Percentiles rank a stretch among this genome's conserved stretches.
These are phyloP conservation scores for Coenonympha arcania DNA, from an alignment of 2,888 invertebrate genomes.

Conservation along the genomic window DNA sequence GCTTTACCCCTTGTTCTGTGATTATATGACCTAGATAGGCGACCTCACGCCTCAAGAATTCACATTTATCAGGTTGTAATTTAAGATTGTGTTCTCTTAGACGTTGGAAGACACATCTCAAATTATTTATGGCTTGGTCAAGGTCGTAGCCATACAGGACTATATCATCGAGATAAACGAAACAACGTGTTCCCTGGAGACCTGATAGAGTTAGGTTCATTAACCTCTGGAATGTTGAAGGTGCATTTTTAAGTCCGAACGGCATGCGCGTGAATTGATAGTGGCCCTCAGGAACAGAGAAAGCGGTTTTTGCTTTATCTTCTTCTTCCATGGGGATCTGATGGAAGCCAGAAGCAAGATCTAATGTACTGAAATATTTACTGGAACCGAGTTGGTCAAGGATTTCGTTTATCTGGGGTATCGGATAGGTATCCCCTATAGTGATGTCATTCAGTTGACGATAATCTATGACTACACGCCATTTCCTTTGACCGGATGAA, in stretches of 20 bases:
- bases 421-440: conserved; percentile 27
- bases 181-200: conserved; percentile 29
- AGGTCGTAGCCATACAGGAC: conserved; percentile 32
- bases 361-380: conserved; percentile 27
- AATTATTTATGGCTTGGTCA: conserved; percentile 35
- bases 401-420: conserved; percentile 30
- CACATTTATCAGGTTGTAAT: conserved; percentile 40
- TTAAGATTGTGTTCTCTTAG: conserved; percentile 31
- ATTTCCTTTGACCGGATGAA: too few species aligned
- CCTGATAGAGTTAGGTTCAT: conserved; percentile 26
- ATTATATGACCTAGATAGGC: conserved; percentile 40
- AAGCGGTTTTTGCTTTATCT: conserved; percentile 2
- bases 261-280: conserved; percentile 3
- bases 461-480: too few species aligned
- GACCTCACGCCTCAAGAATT: conserved; percentile 40
- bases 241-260: conserved; percentile 1
- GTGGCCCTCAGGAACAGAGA: not conserved
- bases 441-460: too few species aligned
- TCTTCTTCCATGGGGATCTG: conserved; percentile 9
- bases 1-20: conserved; percentile 26
- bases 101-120: conserved; percentile 32
- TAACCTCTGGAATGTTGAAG: conserved; percentile 11
- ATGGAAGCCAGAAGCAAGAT: conserved; percentile 24
- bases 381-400: conserved; percentile 29
- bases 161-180: conserved; percentile 37